Evolutionary conservation across 2,888 invertebrate species (phyloP).

Genomic region (Chloroclystis v-ata): DNA sequence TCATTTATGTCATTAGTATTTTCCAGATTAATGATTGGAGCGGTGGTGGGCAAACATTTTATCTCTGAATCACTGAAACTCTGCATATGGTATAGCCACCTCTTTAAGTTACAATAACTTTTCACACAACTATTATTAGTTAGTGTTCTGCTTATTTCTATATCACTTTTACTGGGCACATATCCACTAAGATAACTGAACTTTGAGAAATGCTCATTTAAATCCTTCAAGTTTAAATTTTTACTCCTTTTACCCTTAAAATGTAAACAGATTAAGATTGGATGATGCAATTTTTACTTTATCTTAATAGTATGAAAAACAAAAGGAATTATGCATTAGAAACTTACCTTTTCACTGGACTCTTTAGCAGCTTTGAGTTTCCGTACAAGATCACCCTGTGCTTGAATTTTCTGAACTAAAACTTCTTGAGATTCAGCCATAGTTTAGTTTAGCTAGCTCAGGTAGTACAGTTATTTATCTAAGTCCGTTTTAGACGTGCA

Average conservation of each 20-base stretch:
- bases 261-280: slow-evolving; percentile 26
- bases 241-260: slow-evolving; percentile 52
- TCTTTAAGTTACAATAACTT: slow-evolving; percentile 68
- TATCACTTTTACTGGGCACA: slow-evolving; percentile 73
- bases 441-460: slow-evolving; percentile 15
- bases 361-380: slow-evolving; percentile 89
- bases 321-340: slow-evolving; percentile 1
- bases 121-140: slow-evolving; percentile 49
- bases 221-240: slow-evolving; percentile 47
- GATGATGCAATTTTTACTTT: slow-evolving; percentile 38
- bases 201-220: slow-evolving; percentile 67
- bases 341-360: slow-evolving; percentile 84
- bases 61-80: slow-evolving; percentile 77
- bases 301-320: not conserved
- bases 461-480: slow-evolving; percentile 2
- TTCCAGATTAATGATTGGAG: slow-evolving; percentile 38
- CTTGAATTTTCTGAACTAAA: slow-evolving; percentile 63
- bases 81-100: slow-evolving; percentile 81
- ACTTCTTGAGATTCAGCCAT: slow-evolving; percentile 63
- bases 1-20: slow-evolving; percentile 45
- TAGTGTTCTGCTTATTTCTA: slow-evolving; percentile 53
- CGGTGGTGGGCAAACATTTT: slow-evolving; percentile 54
- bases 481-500: slow-evolving; percentile 14
- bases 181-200: slow-evolving; percentile 79
- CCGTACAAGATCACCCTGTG: slow-evolving; percentile 89